Percentiles rank a stretch among this genome's conserved stretches.
phyloP scores from a whole-genome alignment of 2,797 vertebrate genomes.

The Prunella strophiata region DNA sequence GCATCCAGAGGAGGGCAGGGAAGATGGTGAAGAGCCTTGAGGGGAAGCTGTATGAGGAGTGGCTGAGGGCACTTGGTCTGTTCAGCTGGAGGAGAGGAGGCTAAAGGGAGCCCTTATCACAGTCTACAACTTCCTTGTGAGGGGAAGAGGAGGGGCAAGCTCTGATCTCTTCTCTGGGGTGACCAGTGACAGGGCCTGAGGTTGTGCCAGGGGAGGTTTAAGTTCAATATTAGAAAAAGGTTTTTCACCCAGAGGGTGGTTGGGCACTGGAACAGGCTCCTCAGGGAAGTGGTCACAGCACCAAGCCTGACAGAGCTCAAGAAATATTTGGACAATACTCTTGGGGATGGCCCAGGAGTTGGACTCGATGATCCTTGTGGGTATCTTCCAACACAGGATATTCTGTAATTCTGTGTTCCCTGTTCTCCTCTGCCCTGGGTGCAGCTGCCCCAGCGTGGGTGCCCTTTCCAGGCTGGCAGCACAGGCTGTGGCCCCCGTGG shows the following conservation, averaged over 20 bases:
- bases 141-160: background rate
- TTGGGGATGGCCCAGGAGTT: background rate
- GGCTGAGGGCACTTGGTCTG: background rate
- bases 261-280: background rate
- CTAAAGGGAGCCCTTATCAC: background rate
- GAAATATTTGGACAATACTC: background rate
- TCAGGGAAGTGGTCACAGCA: background rate
- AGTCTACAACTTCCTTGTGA: background rate
- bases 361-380: background rate
- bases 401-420: background rate
- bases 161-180: background rate
- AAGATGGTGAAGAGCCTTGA: background rate
- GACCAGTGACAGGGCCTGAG: background rate
- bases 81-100: background rate
- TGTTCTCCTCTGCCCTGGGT: background rate
- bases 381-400: background rate
- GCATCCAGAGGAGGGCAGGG: background rate
- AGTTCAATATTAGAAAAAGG: background rate
- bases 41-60: accelerated
- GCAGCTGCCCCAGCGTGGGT: background rate
- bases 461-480: background rate
- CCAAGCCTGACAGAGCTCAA: background rate
- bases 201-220: background rate
- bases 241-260: background rate
- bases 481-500: background rate